Evolutionary conservation across 2,797 vertebrate species (phyloP).

Genomic region (Pipistrellus kuhlii): DNA sequence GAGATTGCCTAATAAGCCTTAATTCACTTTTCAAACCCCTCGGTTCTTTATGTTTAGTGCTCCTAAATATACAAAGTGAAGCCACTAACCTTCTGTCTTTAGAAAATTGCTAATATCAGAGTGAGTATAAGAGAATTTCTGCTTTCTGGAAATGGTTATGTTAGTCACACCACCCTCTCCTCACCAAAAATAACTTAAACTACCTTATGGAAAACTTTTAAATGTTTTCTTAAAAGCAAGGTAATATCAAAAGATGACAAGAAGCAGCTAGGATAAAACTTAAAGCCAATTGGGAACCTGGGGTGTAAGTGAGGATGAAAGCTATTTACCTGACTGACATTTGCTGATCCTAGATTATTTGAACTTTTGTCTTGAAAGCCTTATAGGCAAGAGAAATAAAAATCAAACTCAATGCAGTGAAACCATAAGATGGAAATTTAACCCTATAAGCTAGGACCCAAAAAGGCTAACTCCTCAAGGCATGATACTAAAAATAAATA

Average conservation of each 20-base stretch:
- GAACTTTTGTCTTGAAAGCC: background rate
- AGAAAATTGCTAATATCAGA: slow-evolving; percentile 11
- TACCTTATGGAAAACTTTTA: background rate
- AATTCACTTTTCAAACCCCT: background rate
- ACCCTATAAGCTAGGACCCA: background rate
- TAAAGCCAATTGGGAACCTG: background rate
- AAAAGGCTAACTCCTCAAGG: background rate
- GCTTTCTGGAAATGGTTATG: background rate
- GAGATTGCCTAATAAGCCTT: background rate
- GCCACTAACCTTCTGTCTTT: background rate
- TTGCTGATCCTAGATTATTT: background rate
- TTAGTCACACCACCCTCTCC: background rate
- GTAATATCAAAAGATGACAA: background rate
- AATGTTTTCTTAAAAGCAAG: background rate
- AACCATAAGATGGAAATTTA: background rate
- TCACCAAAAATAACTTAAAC: slow-evolving; percentile 39
- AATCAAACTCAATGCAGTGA: background rate
- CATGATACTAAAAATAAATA: background rate
- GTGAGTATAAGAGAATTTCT: background rate
- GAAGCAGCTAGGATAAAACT: background rate
- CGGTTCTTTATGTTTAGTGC: background rate
- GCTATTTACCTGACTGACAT: background rate
- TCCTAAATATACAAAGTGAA: background rate
- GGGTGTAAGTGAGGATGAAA: background rate
- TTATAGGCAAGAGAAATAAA: background rate